phyloP scores from a whole-genome alignment of 2,797 vertebrate species.

The Myripristis jacobus region DNA sequence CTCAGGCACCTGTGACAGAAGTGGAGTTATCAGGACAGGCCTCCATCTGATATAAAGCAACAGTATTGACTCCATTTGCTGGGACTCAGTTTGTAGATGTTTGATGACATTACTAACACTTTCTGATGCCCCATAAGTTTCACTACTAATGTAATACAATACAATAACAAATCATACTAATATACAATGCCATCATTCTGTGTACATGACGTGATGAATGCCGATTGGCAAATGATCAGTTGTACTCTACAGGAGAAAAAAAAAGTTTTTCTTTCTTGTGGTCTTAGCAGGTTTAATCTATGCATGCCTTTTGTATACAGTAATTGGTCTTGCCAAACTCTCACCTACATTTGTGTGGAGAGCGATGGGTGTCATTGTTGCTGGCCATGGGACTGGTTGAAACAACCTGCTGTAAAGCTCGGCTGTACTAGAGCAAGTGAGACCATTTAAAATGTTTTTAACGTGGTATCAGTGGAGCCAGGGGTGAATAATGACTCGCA shows the following conservation, averaged over 20 bases:
- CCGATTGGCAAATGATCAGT: slow-evolving; percentile 10
- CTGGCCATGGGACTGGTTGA: slow-evolving; percentile 76
- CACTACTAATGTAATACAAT: slow-evolving; percentile 24
- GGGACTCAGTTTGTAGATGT: slow-evolving; percentile 46
- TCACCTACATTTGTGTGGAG: slow-evolving; percentile 66
- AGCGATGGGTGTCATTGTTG: slow-evolving; percentile 59
- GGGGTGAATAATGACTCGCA: slow-evolving; percentile 11
- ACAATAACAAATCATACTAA: slow-evolving; percentile 13
- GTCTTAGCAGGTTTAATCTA: slow-evolving; percentile 80
- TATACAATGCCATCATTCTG: slow-evolving; percentile 28
- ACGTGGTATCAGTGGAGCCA: slow-evolving; percentile 13
- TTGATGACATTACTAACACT: slow-evolving; percentile 3
- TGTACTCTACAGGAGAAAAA: slow-evolving; percentile 25
- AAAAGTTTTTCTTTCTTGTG: slow-evolving; percentile 62
- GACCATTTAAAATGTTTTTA: slow-evolving; percentile 24
- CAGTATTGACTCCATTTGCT: slow-evolving; percentile 31
- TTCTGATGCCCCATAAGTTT: slow-evolving; percentile 33
- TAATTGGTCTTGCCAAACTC: slow-evolving; percentile 72
- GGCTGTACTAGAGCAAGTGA: slow-evolving; percentile 19
- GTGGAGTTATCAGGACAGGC: slow-evolving; percentile 29
- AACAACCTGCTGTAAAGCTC: slow-evolving; percentile 24
- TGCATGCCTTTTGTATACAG: slow-evolving; percentile 81
- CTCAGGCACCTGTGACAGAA: slow-evolving; percentile 5
- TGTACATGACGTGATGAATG: slow-evolving; percentile 38
- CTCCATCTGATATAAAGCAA: slow-evolving; percentile 36